Evolutionary conservation across 1,140 invertebrate genomes (phyloP).

Genomic region (Pygmarrhopalites habei): DNA sequence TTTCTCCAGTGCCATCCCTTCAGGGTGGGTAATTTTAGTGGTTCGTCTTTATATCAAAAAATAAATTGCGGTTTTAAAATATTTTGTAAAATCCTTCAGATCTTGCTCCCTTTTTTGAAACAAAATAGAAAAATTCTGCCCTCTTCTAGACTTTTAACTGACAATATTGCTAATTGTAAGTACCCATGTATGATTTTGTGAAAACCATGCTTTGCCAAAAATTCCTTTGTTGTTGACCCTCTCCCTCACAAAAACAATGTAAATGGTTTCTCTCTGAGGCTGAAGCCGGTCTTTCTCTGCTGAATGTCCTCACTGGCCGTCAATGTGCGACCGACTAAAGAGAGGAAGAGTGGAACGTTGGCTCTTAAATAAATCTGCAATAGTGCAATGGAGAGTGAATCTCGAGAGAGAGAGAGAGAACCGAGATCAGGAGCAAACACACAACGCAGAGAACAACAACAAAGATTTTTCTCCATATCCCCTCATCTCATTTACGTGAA

Average conservation of each 20-base stretch:
- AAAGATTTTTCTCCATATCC: too few relatives aligned
- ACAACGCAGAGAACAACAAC: too few relatives aligned
- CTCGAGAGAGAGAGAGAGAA: too few relatives aligned
- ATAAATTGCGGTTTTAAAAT: too few relatives aligned
- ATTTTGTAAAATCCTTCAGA: too few relatives aligned
- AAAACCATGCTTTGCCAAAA: background rate
- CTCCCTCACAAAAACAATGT: background rate
- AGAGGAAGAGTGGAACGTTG: background rate
- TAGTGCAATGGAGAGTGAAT: too few relatives aligned
- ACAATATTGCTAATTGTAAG: background rate
- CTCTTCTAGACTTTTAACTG: background rate
- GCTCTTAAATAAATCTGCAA: background rate
- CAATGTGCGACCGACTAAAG: background rate
- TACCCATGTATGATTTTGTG: slow-evolving; percentile 3
- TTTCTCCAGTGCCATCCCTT: slow-evolving; percentile 9
- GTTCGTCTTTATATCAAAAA: slow-evolving; percentile 3
- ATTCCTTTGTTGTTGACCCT: background rate
- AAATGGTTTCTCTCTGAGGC: background rate
- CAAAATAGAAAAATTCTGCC: background rate
- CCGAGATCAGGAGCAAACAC: too few relatives aligned
- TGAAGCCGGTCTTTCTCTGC: background rate
- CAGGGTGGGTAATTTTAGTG: slow-evolving; percentile 1
- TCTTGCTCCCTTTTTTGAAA: background rate
- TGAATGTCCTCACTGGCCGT: background rate
- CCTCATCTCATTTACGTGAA: too few relatives aligned